A percentile compares a stretch with the other conserved stretches of the same genome.
Conservation (phyloP, 2,888 invertebrate genomes). For the Ophioninae sp. region DNA sequence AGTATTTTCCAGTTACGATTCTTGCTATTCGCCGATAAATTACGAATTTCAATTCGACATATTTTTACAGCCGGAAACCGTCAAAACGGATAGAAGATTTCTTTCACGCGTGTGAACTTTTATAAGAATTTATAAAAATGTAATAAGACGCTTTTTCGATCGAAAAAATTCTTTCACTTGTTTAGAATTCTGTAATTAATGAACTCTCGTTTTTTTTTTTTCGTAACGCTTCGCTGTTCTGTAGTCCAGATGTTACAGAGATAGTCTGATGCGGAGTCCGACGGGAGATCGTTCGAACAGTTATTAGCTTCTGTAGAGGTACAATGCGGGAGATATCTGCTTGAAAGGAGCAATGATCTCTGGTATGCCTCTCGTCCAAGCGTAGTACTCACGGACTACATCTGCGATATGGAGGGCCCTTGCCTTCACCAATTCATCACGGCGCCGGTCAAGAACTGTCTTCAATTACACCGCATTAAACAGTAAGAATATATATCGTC, state of each 20-base stretch:
- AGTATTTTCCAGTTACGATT: too few relatives aligned
- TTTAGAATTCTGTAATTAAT: not conserved
- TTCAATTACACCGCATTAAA: constrained; percentile 77
- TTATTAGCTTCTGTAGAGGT: constrained; percentile 59
- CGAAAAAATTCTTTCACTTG: too few relatives aligned
- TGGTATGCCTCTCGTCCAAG: constrained; percentile 37
- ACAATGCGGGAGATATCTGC: constrained; percentile 46
- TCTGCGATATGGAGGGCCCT: constrained; percentile 74
- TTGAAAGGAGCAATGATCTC: constrained; percentile 61
- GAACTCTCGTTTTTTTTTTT: constrained; percentile 24
- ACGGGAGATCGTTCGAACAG: constrained; percentile 38
- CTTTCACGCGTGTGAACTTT: too few relatives aligned
- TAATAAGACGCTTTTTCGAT: too few relatives aligned
- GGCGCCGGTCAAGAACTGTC: constrained; percentile 75
- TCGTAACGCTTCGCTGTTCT: not conserved
- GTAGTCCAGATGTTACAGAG: constrained; percentile 42
- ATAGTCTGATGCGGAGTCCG: constrained; percentile 36
- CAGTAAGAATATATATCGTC: constrained; percentile 72
- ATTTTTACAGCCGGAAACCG: too few relatives aligned
- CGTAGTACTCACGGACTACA: constrained; percentile 53
- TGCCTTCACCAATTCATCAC: constrained; percentile 74
- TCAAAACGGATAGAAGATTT: too few relatives aligned
- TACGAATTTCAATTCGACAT: too few relatives aligned
- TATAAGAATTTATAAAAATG: too few relatives aligned
- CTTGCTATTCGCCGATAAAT: too few relatives aligned